Percentiles rank a stretch among this genome's conserved stretches.
Evolutionary conservation across 2,888 invertebrate genomes (phyloP).

Genomic region (Eustalomyia histrio): DNA sequence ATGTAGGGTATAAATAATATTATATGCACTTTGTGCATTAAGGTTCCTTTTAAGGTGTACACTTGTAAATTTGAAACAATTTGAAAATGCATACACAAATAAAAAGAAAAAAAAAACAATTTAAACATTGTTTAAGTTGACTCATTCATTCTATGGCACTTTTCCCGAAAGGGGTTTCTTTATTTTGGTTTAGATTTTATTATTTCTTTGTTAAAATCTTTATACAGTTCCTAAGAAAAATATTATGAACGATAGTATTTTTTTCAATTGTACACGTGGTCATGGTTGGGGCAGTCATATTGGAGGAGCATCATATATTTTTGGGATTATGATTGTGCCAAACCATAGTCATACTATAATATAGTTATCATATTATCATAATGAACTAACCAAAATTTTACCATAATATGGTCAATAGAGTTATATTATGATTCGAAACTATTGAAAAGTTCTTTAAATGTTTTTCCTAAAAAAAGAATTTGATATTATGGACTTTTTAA

Average conservation of each 20-base stretch:
- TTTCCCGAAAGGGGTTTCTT: background rate
- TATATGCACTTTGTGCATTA: background rate
- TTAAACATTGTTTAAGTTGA: background rate
- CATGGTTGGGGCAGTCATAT: no score
- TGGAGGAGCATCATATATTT: no score
- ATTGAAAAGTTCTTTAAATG: no score
- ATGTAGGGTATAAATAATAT: slow-evolving; percentile 8
- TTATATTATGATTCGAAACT: no score
- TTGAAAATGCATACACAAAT: slow-evolving; percentile 6
- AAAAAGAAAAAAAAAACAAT: background rate
- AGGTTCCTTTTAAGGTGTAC: background rate
- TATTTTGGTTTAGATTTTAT: background rate
- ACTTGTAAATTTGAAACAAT: slow-evolving; percentile 12
- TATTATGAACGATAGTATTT: background rate
- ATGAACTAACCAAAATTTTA: no score
- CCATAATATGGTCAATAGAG: no score
- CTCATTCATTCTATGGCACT: background rate
- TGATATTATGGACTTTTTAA: no score
- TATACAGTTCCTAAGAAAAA: background rate
- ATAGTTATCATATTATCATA: no score
- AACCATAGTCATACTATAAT: no score
- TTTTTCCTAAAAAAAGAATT: no score
- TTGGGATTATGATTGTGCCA: no score
- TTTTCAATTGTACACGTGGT: no score
- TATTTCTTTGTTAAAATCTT: background rate